Base-by-base conservation (phyloP, 2,797 vertebrate species). In the Anomalospiza imberbis region DNA sequence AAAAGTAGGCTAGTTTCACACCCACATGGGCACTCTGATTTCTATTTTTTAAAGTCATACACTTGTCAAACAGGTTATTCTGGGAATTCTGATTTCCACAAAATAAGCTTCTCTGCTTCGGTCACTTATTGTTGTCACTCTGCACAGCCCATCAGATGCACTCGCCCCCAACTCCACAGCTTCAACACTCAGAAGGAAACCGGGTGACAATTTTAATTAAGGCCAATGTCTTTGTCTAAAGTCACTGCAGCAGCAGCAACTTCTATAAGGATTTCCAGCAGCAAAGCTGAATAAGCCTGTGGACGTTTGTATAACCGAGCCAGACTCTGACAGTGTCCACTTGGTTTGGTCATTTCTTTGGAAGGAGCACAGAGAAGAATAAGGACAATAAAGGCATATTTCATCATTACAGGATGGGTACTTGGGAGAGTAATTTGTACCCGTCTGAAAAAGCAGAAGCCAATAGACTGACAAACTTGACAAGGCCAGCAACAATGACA, bases 41-140 rank as follows among this genome's bases (percentile, higher is more conserved):
- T 79, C 77, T 92, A 57, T 92, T 88, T 93, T 88, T 91, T 88
- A 50, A 96, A 95, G 90, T 92, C 87, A 87, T 79, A 89, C 95
- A 94, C 97, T 96, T 94, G 97, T 96, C 97, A 97, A 98, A 97
- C 97, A 96, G 97, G 97, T 98, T 98, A 96, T 95, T 97, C 96
- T 95, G 94, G 94, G 96, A 96, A 96, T 95, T 94, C 86, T 70
- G 68, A 97, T 95, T 95, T 91, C 94, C 91, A 92, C 82, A 55
- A 88, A 95, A 95, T 92, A 92, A 95, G 81, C 79, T 91, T 85
- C 83, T 53, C 86, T 68, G 73, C 91, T 95, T 77, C 44, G 7
- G 74, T 21, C 13, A 40, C 73, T 91, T 80, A 71, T 70, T 66
- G 22, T 6, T 58, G 82, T 51, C 66, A 32, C 47, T 24, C n/a